Base-by-base conservation (phyloP, 2,113 vertebrate genomes). In the Aviceda subcristata region DNA sequence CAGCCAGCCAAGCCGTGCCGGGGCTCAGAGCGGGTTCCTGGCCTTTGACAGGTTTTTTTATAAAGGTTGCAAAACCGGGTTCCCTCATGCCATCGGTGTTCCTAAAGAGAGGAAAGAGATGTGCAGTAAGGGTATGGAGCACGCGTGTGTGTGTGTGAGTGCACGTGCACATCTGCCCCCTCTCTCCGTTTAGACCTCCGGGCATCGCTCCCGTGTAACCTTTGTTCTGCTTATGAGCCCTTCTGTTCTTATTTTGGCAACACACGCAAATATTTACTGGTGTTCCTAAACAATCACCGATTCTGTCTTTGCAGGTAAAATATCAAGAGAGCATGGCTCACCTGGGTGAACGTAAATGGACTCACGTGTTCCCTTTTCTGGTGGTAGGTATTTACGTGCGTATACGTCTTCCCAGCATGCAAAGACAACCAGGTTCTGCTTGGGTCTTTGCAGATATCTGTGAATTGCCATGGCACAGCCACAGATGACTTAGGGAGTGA, bases 291-390 rank as follows among this genome's bases (percentile, higher is more conserved):
- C 72, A 94, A 86, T 39, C 41, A 56, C 67, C 24, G 16, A 50
- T 95, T 92, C 82, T 98, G 1, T 98, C 91, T 97, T 98, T 97
- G 79, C 96, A 99, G 98, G 97, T 97, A 96, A 97, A 97, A 43
- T 74, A 97, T 76, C 95, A 74, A 94, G 96, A 97, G 95, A 98
- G 66, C 78, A 99, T 99, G 99, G 98, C 97, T 95, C 97, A 95
- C 67, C 91, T 95, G 50, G 97, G 97, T 96, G 97, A 98, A 96
- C 34, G 92, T 24, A 98, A 95, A 91, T 98, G 98, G 97, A 98
- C 94, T 57, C 93, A 98, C 16, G 85, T 99, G 91, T 98, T 99
- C 90, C 98, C 98, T 12, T 97, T 99, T 43, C 96, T 99, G 86
- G 97, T 99, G 98, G 99, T 99, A 98, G 97, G 99, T 98, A 71